Conservation (phyloP, 92 coral and sea anemone genomes). For the Chrysogorgia sp. region DNA sequence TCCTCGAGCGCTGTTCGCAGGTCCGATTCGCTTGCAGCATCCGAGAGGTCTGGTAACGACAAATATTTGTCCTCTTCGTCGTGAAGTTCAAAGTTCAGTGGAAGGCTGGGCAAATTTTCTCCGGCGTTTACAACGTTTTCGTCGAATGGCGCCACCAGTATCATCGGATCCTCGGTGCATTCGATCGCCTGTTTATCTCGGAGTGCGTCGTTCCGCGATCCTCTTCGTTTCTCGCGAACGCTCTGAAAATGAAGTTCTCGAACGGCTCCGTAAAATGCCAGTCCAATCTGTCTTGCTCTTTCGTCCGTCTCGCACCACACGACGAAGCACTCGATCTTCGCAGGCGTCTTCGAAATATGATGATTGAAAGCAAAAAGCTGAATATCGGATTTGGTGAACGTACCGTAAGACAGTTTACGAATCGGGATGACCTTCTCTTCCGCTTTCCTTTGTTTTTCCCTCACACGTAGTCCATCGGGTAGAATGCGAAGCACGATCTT, state of each 20-base stretch:
- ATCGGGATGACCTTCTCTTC: constrained; percentile 64
- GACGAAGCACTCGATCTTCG: constrained; percentile 88
- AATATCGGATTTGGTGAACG: constrained; percentile 66
- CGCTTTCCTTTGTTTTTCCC: constrained; percentile 47
- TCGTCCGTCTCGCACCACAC: constrained; percentile 80
- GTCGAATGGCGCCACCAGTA: not conserved
- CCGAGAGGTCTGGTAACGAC: constrained; percentile 43
- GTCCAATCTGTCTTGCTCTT: constrained; percentile 73
- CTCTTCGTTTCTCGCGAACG: constrained; percentile 73
- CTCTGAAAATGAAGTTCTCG: constrained; percentile 90
- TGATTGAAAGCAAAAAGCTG: constrained; percentile 91
- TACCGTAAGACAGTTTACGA: constrained; percentile 79
- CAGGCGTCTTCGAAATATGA: constrained; percentile 75
- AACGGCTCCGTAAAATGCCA: constrained; percentile 85
- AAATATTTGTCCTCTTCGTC: constrained; percentile 28
- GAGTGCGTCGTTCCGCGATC: constrained; percentile 39
- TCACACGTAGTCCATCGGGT: constrained; percentile 73
- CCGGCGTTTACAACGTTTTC: not conserved
- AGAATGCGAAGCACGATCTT: constrained; percentile 73
- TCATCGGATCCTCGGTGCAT: not conserved
- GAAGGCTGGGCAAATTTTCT: not conserved
- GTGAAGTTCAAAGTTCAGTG: constrained; percentile 40
- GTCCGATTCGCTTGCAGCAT: constrained; percentile 19
- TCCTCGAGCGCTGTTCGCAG: constrained; percentile 43
- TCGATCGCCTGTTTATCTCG: constrained; percentile 5